A percentile compares a stretch with the other conserved stretches of the same genome.
These are phyloP conservation scores for Lacanobia wlatinum DNA, from an alignment of 2,888 invertebrate genomes.

Conservation along the genomic window DNA sequence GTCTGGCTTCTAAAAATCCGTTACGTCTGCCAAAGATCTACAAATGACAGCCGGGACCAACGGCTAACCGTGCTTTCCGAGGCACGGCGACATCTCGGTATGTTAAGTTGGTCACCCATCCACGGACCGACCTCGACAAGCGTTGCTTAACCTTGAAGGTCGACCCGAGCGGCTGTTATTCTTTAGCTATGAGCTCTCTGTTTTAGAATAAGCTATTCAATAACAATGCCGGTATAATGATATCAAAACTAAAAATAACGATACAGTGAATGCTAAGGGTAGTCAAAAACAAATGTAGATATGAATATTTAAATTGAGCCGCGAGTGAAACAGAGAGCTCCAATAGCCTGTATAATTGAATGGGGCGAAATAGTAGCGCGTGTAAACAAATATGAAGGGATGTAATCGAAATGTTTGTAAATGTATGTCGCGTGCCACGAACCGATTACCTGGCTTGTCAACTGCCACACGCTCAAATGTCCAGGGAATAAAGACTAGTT, in stretches of 20 bases:
- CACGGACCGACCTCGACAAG: no score
- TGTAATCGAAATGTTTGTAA: constrained; percentile 89
- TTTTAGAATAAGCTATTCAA: neutral
- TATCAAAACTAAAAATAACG: constrained; percentile 29
- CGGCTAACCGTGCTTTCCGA: no score
- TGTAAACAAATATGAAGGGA: constrained; percentile 86
- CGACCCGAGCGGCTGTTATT: neutral
- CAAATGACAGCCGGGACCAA: no score
- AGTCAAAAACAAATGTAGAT: constrained; percentile 27
- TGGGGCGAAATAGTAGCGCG: constrained; percentile 78
- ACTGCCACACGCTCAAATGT: constrained; percentile 67
- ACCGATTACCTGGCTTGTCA: constrained; percentile 79
- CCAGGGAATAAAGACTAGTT: constrained; percentile 67
- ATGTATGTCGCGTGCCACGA: constrained; percentile 85
- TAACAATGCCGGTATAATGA: neutral
- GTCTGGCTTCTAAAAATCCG: no score
- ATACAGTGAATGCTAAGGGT: constrained; percentile 22
- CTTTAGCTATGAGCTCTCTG: no score
- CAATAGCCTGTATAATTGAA: constrained; percentile 73
- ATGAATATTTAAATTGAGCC: constrained; percentile 50
- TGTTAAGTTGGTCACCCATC: no score
- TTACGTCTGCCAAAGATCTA: no score
- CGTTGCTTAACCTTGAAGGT: no score
- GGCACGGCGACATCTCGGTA: no score
- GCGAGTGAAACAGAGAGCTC: constrained; percentile 64